Evolutionary conservation across 2,113 vertebrate genomes (phyloP), one percentile per base, ranked within the genome.

Genomic region (Tenebrosternarchus preto): DNA sequence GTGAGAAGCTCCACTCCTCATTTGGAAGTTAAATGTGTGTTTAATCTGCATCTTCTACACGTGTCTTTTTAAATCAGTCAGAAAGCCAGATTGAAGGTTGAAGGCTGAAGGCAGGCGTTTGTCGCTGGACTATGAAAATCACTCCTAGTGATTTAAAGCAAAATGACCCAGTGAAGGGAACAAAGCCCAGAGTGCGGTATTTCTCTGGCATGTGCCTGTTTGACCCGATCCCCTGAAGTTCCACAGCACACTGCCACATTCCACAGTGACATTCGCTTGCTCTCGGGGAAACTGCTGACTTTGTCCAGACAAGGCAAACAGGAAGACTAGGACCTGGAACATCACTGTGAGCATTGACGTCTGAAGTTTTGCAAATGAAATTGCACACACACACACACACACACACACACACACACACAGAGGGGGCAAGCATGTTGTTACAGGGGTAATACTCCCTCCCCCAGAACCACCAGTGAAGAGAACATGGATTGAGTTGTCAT

Each of bases 251-350:
- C 33, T 43, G 80, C 71, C 74, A 85, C 82, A 87, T 85, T 85
- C 80, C 80, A 43, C 33, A 72, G 31, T n/a, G 57, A 61, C 73
- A 80, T 82, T 83, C 43, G 50, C n/a, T 43, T 82, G 56, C 17
- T 22, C 57, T 20, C 6, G 25, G 22, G 73, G 77, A 87, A 84
- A 76, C 78, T 79, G 46, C 53, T 25, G 46, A 68, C 75, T 85
- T 53, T 89, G 81, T 85, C 57, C 4, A 27, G 80, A 81, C 88
- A 83, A 43, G 85, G 82, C 76, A 63, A 36, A 2, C 20, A 76
- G 53, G 63, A n/a, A 33, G 24, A 19, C 1, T 69, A 22, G 27
- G 39, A 77, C 46, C 73, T 86, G 73, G n/a, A 76, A 20, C 46
- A 61, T 66, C 36, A 46, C 64, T 57, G n/a, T 55, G 72, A 12